phyloP scores from a whole-genome alignment of 2,113 vertebrate species.

The Aptenodytes forsteri region DNA sequence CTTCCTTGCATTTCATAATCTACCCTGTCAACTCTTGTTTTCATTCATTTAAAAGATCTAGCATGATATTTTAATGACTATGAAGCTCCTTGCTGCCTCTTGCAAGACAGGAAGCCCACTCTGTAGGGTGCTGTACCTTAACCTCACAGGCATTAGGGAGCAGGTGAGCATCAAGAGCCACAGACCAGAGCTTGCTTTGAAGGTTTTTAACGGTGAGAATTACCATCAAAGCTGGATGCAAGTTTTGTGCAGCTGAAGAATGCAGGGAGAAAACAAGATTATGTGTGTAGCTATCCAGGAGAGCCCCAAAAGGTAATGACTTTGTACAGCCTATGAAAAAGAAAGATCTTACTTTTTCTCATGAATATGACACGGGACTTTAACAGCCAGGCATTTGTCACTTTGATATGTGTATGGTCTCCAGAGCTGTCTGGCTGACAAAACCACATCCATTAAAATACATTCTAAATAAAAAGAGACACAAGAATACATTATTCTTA shows the following conservation, averaged over 20 bases:
- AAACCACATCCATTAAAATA: conserved; percentile 9
- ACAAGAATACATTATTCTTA: background rate
- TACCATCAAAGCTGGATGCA: background rate
- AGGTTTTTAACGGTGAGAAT: background rate
- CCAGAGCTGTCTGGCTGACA: conserved; percentile 11
- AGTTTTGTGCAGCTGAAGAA: background rate
- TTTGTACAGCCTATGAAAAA: background rate
- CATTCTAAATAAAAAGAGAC: conserved; percentile 5
- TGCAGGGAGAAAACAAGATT: background rate
- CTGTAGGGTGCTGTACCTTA: background rate
- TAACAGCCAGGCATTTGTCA: background rate
- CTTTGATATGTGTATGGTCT: background rate
- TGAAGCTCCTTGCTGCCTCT: background rate
- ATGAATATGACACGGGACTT: background rate
- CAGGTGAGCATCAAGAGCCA: background rate
- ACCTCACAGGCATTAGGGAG: background rate
- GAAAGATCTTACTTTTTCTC: background rate
- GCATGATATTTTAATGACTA: background rate
- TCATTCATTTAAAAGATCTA: background rate
- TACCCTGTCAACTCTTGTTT: background rate
- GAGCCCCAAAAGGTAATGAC: background rate
- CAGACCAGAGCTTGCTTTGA: background rate
- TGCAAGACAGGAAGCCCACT: background rate
- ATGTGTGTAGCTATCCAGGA: background rate
- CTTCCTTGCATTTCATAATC: background rate